Base-by-base conservation (phyloP, 2,888 invertebrate species). In the Melanostoma scalare region DNA sequence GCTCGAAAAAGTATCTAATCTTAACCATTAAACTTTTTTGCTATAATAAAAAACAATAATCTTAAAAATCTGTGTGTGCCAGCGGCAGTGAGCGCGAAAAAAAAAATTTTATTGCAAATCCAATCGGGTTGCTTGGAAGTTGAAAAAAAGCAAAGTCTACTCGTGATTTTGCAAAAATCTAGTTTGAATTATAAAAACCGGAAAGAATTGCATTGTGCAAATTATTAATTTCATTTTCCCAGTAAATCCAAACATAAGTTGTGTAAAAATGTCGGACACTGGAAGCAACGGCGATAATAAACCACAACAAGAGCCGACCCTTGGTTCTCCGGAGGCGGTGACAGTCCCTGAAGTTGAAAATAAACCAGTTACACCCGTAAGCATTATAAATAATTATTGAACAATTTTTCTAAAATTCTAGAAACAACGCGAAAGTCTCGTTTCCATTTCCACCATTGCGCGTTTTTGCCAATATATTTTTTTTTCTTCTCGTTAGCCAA, bases 321-420 rank as follows among this genome's bases (percentile, higher is more conserved):
- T 84, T 63, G 46, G 65, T 53, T 69, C 42, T 58, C 78, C 46
- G 40, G 73, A 53, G 38, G 50, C 58, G 46, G 77, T 55, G 38
- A 33, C 52, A 30, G 35, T 46, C 31, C 69, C 71, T 60, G 84
- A 79, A 42, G 60, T 75, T 48, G 79, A 84, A 71, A 78, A 69
- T 84, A 84, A 84, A 79, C 84, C 79, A 84, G 84, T 79, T 71
- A 84, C 84, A 79, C 84, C 84, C 84, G 84, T 84, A 75, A 58
- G 84, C 69, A 84, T 79, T 71, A 42, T 20, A 20, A 6, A 75
- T 65, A 65, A 53, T 40, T 35, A 55, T 46, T 63, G 10, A 53
- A 67, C 53, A 3, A 4, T 53, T 6, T 5, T 55, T 6, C 8
- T 42, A 9, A 35, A n/a, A 3, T 44, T 53, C 20, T 20, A 20